Evolutionary conservation across 92 coral and sea anemone genomes (phyloP).

Genomic region (Parazoanthus swiftii): DNA sequence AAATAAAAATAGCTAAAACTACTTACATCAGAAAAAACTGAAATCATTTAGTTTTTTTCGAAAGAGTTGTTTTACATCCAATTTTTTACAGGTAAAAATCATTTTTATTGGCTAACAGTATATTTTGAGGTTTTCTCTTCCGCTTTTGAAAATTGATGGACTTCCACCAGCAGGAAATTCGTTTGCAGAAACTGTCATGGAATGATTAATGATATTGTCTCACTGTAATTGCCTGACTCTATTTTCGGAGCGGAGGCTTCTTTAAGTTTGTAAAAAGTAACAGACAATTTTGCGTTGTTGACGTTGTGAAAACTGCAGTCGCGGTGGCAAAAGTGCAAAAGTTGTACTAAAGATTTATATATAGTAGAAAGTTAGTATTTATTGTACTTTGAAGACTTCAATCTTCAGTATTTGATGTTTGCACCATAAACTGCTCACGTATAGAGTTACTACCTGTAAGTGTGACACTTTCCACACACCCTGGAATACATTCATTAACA

Average conservation of each 20-base stretch:
- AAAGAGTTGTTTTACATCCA: not conserved
- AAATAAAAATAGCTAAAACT: not conserved
- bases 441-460: conserved; percentile 16
- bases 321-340: not conserved
- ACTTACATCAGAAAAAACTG: not conserved
- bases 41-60: not conserved
- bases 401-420: conserved; percentile 13
- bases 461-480: not conserved
- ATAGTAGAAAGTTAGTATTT: conserved; percentile 27
- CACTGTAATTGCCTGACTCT: not conserved
- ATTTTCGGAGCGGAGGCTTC: conserved; percentile 2
- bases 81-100: not conserved
- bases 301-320: not conserved
- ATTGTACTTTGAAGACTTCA: conserved; percentile 6
- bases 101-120: not conserved
- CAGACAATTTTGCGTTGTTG: not conserved
- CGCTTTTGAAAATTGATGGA: not conserved
- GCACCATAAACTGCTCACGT: not conserved
- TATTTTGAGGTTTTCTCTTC: conserved; percentile 13
- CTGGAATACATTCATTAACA: conserved; percentile 5
- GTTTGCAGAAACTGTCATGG: conserved; percentile 35
- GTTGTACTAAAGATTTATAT: conserved; percentile 16
- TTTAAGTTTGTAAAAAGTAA: conserved; percentile 4
- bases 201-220: conserved; percentile 12
- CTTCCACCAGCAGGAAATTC: conserved; percentile 34